phyloP scores from a whole-genome alignment of 1,140 invertebrate species.

The Nasonia vitripennis region DNA sequence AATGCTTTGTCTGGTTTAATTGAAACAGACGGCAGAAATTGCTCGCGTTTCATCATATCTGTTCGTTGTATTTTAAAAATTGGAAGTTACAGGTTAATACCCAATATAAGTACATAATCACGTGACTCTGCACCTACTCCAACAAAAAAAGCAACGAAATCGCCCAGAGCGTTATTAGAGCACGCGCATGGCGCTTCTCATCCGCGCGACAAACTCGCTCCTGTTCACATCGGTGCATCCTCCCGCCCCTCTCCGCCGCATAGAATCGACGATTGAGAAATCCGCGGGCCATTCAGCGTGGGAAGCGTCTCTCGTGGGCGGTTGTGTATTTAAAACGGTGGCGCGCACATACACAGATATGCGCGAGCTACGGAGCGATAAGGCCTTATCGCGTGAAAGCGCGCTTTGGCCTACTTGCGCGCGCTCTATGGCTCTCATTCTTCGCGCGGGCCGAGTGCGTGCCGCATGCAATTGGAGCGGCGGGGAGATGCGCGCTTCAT shows the following conservation, averaged over 20 bases:
- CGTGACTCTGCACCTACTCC: no score
- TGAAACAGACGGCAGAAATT: no score
- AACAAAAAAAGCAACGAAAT: no score
- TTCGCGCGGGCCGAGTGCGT: conserved; percentile 36
- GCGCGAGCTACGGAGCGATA: conserved; percentile 59
- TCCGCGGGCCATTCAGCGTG: conserved; percentile 1
- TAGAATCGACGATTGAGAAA: conserved; percentile 1
- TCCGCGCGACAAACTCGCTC: no score
- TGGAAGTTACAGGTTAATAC: no score
- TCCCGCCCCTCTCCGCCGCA: neutral
- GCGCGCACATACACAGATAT: conserved; percentile 40
- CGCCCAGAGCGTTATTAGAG: no score
- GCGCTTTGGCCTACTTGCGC: conserved; percentile 64
- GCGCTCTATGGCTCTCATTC: conserved; percentile 51
- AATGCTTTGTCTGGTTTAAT: no score
- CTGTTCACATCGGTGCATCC: neutral
- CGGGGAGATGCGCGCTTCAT: conserved; percentile 1
- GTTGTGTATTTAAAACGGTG: conserved; percentile 29
- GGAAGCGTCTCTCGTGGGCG: neutral
- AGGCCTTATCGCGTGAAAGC: conserved; percentile 70
- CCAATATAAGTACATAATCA: no score
- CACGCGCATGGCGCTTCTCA: no score
- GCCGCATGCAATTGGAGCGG: conserved; percentile 44
- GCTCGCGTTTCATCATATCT: no score
- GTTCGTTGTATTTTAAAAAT: no score